A percentile compares a stretch with the other conserved stretches of the same genome.
phyloP scores from a whole-genome alignment of 2,797 vertebrate genomes.

The Gambelia wislizenii region DNA sequence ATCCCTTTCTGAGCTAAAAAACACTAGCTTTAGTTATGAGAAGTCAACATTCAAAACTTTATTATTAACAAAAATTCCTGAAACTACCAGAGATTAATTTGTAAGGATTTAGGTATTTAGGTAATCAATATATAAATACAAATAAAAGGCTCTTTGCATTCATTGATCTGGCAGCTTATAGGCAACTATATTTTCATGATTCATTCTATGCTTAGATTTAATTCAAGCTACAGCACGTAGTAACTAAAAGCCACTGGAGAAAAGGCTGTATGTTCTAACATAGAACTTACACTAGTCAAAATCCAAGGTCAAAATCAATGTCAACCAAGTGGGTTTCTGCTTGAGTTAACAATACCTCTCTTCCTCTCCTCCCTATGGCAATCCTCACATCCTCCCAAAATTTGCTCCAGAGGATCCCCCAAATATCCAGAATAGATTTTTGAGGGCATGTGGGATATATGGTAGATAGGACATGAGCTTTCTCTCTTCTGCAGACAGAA shows the following conservation, averaged over 20 bases:
- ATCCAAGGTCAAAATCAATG: background rate
- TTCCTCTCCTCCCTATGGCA: background rate
- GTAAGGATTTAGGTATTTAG: conserved; percentile 41
- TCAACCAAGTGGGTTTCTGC: background rate
- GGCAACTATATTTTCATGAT: conserved; percentile 57
- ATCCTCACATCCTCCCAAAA: background rate
- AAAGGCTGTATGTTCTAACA: conserved; percentile 68
- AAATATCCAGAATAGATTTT: background rate
- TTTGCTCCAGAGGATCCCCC: background rate
- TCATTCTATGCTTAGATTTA: conserved; percentile 64
- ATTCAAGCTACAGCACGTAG: conserved; percentile 34
- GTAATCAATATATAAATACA: conserved; percentile 62
- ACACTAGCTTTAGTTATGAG: conserved; percentile 15
- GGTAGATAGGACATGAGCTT: background rate
- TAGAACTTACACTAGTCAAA: conserved; percentile 57
- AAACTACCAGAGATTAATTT: conserved; percentile 30
- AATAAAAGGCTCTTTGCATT: conserved; percentile 52
- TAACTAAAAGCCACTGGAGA: conserved; percentile 53
- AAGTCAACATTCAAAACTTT: conserved; percentile 37
- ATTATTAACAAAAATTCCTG: conserved; percentile 37
- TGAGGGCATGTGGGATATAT: background rate
- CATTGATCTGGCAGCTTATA: conserved; percentile 61
- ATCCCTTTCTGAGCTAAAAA: conserved; percentile 19
- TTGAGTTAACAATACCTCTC: background rate
- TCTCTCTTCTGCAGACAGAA: background rate